Percentiles rank a stretch among this genome's conserved stretches.
Conservation (phyloP, 2,888 invertebrate species). For the Drosophila fungiperda region DNA sequence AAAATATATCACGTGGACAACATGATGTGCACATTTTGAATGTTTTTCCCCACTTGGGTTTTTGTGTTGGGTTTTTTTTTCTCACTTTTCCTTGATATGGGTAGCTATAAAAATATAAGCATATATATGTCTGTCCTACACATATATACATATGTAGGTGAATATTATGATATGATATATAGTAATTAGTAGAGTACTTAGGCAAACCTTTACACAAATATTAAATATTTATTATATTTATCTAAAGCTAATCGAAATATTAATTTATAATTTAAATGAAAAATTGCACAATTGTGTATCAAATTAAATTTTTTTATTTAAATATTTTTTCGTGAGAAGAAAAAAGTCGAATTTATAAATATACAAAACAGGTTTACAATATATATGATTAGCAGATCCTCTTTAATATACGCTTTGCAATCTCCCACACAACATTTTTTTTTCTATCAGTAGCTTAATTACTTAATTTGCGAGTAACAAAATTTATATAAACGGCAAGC, state of each 20-base stretch:
- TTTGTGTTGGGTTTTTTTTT: slow-evolving; percentile 1
- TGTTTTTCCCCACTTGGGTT: slow-evolving; percentile 33
- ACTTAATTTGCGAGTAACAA: no score
- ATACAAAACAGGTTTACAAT: background rate
- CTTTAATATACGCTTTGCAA: background rate
- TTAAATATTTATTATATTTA: background rate
- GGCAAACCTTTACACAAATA: no score
- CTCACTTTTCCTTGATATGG: background rate
- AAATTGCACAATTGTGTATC: no score
- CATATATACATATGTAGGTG: no score
- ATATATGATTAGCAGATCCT: background rate
- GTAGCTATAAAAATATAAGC: background rate
- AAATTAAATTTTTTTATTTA: background rate
- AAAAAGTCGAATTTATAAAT: background rate
- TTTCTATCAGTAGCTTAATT: background rate
- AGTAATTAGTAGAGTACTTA: background rate
- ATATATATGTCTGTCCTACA: background rate
- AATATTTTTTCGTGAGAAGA: background rate
- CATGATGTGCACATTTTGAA: slow-evolving; percentile 52
- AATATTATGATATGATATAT: background rate
- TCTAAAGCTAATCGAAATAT: no score
- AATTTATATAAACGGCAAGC: no score
- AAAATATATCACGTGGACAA: slow-evolving; percentile 39
- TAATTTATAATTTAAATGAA: no score
- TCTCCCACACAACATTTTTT: background rate